Base-by-base conservation (phyloP, 2,797 vertebrate species). In the Phataginus tricuspis region DNA sequence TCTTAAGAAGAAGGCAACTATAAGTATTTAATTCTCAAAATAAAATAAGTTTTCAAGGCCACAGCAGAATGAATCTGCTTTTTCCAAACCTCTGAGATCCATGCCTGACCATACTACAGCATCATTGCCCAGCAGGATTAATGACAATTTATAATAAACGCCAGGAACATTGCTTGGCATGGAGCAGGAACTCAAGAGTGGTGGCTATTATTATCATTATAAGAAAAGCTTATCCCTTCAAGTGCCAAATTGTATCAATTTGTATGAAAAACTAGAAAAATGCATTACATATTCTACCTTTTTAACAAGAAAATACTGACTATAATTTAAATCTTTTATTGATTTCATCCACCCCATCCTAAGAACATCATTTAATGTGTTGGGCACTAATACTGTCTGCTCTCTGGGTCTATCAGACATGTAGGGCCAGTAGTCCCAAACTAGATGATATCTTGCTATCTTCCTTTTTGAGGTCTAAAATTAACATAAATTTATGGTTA, bases 21-120 rank as follows among this genome's bases (percentile, higher is more conserved):
- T 72, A 95, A 92, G 86, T 82, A 74, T 94, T 95, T 96, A 91
- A 80, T 92, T 95, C 82, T 95, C 82, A 92, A 96, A 95, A 39
- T 92, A 93, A 96, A 96, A 77, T 71, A 61, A 91, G 53, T 92
- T 29, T 13, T 27, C 77, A 94, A 64, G 61, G 45, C 78, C 66
- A 78, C 18, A 55, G 23, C 34, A 92, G 51, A 89, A 94, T 77
- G 49, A 83, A 57, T 93, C 5, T 72, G 55, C 31, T 31, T 91
- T 89, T 85, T 12, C 16, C 23, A 80, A 42, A 42, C 45, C 57
- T 77, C 72, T 90, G 72, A 80, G 80, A 95, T 45, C 19, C 55
- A 57, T 29, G 61, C 14, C 71, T 86, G 72, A 86, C 39, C 21
- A 64, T 75, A 34, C 13, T 86, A 59, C 18, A 84, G 79, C 18